Percentiles rank a stretch among this genome's conserved stretches.
Conservation (phyloP, 1,140 invertebrate species). For the Leptopilina boulardi region DNA sequence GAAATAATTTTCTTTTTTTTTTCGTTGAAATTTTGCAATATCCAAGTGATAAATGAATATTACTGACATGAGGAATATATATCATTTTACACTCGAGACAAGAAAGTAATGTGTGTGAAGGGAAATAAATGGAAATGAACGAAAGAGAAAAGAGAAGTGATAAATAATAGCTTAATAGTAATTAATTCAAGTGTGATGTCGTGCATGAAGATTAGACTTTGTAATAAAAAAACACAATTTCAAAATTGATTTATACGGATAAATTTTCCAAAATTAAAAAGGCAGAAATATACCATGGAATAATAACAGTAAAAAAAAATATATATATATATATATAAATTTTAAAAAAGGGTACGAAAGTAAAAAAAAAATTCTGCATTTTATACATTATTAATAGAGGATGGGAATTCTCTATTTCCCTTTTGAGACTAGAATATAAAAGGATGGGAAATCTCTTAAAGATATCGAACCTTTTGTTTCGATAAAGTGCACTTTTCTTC, state of each 20-base stretch:
- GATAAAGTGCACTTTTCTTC: not conserved
- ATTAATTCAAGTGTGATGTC: not conserved
- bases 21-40: not conserved
- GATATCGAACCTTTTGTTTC: constrained; percentile 9
- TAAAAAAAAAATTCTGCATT: not conserved
- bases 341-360: too few species aligned
- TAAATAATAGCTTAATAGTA: not conserved
- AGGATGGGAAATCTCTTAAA: constrained; percentile 1
- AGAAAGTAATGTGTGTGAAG: not conserved
- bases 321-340: too few species aligned
- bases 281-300: too few species aligned
- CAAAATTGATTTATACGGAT: not conserved
- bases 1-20: too few species aligned
- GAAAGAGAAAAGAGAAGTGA: not conserved
- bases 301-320: too few species aligned
- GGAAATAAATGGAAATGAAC: not conserved
- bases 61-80: not conserved
- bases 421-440: not conserved
- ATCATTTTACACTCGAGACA: not conserved
- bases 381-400: not conserved
- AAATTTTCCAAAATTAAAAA: not conserved
- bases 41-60: too few species aligned
- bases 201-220: not conserved
- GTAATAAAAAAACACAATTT: not conserved
- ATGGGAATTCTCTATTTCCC: not conserved